Percentiles rank a stretch among this genome's conserved stretches.
phyloP scores from a whole-genome alignment of 2,797 vertebrate species.

The Vipera latastei region DNA sequence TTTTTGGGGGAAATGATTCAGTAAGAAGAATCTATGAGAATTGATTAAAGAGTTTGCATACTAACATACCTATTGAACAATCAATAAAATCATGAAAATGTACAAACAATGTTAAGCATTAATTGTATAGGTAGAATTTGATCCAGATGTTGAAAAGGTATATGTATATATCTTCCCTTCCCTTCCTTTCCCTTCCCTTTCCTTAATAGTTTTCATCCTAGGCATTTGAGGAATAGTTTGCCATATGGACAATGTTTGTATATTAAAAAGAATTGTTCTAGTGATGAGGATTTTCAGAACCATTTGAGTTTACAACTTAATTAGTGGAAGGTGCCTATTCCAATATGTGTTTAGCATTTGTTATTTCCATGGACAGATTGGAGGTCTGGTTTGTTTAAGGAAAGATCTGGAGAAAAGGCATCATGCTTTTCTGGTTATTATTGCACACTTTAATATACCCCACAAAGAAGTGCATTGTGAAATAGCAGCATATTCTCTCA shows the following conservation, averaged over 20 bases:
- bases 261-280: neutral
- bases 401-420: neutral
- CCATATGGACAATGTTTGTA: neutral
- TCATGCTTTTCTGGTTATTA: neutral
- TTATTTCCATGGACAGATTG: neutral
- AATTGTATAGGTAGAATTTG: neutral
- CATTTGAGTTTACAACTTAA: neutral
- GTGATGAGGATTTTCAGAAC: neutral
- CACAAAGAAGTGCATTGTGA: neutral
- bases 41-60: conserved; percentile 38
- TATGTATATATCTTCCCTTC: neutral
- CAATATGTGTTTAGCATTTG: neutral
- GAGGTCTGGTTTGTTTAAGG: neutral
- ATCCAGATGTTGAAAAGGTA: neutral
- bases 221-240: neutral
- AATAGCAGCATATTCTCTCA: neutral
- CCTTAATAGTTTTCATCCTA: neutral
- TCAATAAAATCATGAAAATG: neutral
- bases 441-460: neutral
- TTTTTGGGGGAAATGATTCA: neutral
- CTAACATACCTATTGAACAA: neutral
- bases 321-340: neutral
- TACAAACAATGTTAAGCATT: neutral
- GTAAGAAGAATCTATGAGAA: conserved; percentile 44
- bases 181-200: neutral